Conservation (phyloP, 2,797 vertebrate genomes). For the Chiloscyllium punctatum region DNA sequence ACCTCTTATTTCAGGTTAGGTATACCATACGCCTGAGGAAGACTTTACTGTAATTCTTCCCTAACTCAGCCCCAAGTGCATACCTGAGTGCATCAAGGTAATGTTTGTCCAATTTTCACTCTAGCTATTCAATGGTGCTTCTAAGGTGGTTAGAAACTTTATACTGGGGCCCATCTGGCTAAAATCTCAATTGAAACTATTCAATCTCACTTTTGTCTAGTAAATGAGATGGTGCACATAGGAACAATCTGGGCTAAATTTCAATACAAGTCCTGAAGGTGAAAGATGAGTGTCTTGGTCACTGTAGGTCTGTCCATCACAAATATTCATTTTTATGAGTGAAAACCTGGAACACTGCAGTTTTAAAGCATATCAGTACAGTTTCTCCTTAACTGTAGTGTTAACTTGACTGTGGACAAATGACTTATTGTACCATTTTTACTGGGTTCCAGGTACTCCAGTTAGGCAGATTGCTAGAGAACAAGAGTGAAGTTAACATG, state of each 20-base stretch:
- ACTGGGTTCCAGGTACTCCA: not conserved
- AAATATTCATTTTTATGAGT: not conserved
- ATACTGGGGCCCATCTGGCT: not conserved
- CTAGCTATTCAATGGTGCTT: not conserved
- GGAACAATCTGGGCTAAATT: not conserved
- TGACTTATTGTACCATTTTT: not conserved
- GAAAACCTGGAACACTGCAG: not conserved
- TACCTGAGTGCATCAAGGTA: not conserved
- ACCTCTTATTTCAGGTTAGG: not conserved
- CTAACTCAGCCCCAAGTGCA: not conserved
- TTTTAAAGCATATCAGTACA: not conserved
- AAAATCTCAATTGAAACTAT: not conserved
- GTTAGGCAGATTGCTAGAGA: not conserved
- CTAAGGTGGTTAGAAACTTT: not conserved
- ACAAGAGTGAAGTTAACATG: not conserved
- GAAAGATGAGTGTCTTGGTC: not conserved
- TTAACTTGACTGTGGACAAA: not conserved
- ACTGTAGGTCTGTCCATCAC: not conserved
- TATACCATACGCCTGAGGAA: not conserved
- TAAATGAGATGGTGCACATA: not conserved
- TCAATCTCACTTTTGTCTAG: not conserved
- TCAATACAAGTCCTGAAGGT: not conserved
- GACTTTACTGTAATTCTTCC: not conserved
- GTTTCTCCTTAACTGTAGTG: too few relatives aligned
- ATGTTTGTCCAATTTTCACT: not conserved